Evolutionary conservation across 2,797 vertebrate genomes (phyloP).

Genomic region (Onychomys leucogaster): DNA sequence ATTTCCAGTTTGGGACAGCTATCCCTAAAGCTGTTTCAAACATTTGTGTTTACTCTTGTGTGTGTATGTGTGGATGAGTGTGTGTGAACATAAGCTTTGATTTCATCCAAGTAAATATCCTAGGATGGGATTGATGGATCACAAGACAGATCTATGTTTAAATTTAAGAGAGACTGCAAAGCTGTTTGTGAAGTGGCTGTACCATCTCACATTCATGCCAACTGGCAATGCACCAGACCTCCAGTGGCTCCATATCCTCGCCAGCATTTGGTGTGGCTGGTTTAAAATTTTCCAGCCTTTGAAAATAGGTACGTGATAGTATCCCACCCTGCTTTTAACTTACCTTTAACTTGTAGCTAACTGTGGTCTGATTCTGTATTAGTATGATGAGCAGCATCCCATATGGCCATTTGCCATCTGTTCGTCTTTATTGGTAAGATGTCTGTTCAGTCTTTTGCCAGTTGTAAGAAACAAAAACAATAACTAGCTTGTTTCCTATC

Average conservation of each 20-base stretch:
- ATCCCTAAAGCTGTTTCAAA: background rate
- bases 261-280: background rate
- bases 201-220: background rate
- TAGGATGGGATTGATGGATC: background rate
- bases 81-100: background rate
- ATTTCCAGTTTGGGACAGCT: slow-evolving; percentile 33
- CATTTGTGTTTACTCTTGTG: slow-evolving; percentile 5
- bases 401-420: slow-evolving; percentile 24
- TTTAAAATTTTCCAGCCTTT: background rate
- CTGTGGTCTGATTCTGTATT: slow-evolving; percentile 2
- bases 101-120: background rate
- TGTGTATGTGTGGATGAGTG: background rate
- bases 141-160: background rate
- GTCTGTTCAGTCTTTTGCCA: slow-evolving; percentile 1
- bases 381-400: background rate
- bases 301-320: background rate
- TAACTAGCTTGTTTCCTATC: background rate
- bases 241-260: background rate
- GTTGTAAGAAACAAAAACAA: background rate
- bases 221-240: background rate
- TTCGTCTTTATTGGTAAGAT: slow-evolving; percentile 4
- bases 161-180: background rate
- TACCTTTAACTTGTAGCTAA: slow-evolving; percentile 43
- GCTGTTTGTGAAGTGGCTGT: background rate
- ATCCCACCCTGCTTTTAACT: background rate